Conservation (phyloP, 2,113 vertebrate species). For the Plectropomus leopardus region DNA sequence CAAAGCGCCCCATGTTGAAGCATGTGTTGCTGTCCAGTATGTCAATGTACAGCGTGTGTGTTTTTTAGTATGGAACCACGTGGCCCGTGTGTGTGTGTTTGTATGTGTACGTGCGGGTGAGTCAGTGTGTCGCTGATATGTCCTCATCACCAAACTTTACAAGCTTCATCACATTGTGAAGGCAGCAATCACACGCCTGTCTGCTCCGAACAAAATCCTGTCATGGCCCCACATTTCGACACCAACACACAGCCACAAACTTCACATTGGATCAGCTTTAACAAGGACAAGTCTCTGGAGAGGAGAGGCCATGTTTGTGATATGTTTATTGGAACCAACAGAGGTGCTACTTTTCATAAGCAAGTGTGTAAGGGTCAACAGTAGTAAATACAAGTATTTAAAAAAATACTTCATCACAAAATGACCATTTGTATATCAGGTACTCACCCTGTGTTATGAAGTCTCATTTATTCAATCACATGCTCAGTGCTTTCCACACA, state of each 20-base stretch:
- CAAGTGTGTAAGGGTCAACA: background rate
- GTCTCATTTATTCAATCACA: too few species aligned
- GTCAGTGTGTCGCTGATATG: constrained; percentile 11
- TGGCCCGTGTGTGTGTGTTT: constrained; percentile 27
- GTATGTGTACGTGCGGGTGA: background rate
- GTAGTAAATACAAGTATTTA: background rate
- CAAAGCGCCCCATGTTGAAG: background rate
- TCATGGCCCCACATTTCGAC: constrained; percentile 6
- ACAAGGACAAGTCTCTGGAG: constrained; percentile 12
- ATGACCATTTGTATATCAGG: too few species aligned
- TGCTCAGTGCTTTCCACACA: too few species aligned
- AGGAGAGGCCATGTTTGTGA: constrained; percentile 14
- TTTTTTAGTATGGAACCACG: constrained; percentile 24
- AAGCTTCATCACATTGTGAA: constrained; percentile 29
- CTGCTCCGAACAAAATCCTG: constrained; percentile 3
- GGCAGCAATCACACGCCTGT: background rate
- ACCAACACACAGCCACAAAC: background rate
- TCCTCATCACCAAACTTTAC: constrained; percentile 16
- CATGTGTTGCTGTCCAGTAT: background rate
- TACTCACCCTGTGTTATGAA: too few species aligned
- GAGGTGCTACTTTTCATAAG: background rate
- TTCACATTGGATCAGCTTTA: constrained; percentile 19
- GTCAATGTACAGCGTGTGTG: background rate
- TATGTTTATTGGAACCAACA: constrained; percentile 39
- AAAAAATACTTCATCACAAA: too few species aligned